Evolutionary conservation across 1,140 invertebrate genomes (phyloP), one percentile per base, ranked within the genome.

Genomic region (Cydia splendana): DNA sequence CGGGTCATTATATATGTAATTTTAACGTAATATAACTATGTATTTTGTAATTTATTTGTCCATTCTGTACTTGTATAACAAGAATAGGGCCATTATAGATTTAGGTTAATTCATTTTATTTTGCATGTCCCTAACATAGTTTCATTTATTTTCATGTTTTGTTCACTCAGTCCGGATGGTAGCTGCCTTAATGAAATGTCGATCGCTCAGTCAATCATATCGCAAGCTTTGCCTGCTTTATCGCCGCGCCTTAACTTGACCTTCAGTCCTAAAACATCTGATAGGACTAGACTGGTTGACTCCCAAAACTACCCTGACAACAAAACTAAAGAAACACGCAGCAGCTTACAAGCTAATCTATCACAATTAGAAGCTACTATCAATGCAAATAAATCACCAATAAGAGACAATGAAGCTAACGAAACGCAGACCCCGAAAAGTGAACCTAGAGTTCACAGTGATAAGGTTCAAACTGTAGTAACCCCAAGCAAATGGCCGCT

Each of bases 401-500:
- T 82, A 78, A 69, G 38, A 78, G 84, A 89, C 76, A 79, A 85
- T 53, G 69, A 74, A 79, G 48, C 10, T n/a, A 81, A 75, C 45
- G 83, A 88, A 79, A 80, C 65, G 24, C 80, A 83, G 73, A 83
- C 85, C 76, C 84, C 83, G 4, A 86, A 87, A 82, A 71, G 76
- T 28, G 82, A 88, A 79, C 76, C 74, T 10, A 86, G 86, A 82
- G 75, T 24, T 45, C 85, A 88, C 38, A 71, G 57, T 18, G 79
- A 82, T 80, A 91, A 88, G 81, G 80, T 74, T 15, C 84, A 90
- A 84, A 88, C 85, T 81, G 86, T 90, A 75, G 86, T 86, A 34
- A 91, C 87, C 74, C 89, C 95, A 15, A 95, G 94, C 80, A 97
- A 97, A 84, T 98, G 97, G 97, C 97, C 97, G 34, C 93, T 98